These are phyloP conservation scores for Heliconius hermathena DNA, from an alignment of 1,140 invertebrate species.

Conservation along the genomic window DNA sequence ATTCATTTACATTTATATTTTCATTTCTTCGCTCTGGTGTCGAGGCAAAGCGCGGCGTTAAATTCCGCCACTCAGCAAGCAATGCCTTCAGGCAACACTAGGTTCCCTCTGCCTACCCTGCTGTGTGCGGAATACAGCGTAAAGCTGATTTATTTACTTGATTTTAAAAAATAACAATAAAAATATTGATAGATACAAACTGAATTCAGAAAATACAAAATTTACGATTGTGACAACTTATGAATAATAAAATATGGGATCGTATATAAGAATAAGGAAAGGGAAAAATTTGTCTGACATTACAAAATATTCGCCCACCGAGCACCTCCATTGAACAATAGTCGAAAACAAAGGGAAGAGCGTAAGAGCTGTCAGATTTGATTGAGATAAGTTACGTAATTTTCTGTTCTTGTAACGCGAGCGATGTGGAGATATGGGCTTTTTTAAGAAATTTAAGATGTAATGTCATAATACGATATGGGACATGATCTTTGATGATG, in stretches of 20 bases:
- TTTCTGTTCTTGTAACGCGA: constrained; percentile 30
- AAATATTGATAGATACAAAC: not conserved
- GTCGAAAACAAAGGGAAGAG: constrained; percentile 27
- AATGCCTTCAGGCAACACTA: too few relatives aligned
- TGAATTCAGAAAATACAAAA: not conserved
- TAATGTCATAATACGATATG: not conserved
- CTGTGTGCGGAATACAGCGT: too few relatives aligned
- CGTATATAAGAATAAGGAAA: constrained; percentile 15
- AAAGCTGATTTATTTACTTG: too few relatives aligned
- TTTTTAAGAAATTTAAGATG: not conserved
- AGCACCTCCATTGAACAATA: constrained; percentile 33
- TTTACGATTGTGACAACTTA: constrained; percentile 4
- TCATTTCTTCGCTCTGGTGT: too few relatives aligned
- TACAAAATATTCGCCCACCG: constrained; percentile 29
- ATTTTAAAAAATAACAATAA: too few relatives aligned
- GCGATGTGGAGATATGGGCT: constrained; percentile 9
- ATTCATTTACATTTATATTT: too few relatives aligned
- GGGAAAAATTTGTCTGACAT: constrained; percentile 30
- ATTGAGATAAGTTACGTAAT: constrained; percentile 47
- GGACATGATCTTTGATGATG: not conserved
- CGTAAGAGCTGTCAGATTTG: constrained; percentile 38
- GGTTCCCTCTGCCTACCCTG: too few relatives aligned
- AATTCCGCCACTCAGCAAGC: too few relatives aligned
- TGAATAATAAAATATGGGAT: constrained; percentile 23
- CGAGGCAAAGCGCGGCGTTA: too few relatives aligned